Base-by-base conservation (phyloP, 35 echinoderm and acorn worm genomes). In the Holothuria glaberrima region DNA sequence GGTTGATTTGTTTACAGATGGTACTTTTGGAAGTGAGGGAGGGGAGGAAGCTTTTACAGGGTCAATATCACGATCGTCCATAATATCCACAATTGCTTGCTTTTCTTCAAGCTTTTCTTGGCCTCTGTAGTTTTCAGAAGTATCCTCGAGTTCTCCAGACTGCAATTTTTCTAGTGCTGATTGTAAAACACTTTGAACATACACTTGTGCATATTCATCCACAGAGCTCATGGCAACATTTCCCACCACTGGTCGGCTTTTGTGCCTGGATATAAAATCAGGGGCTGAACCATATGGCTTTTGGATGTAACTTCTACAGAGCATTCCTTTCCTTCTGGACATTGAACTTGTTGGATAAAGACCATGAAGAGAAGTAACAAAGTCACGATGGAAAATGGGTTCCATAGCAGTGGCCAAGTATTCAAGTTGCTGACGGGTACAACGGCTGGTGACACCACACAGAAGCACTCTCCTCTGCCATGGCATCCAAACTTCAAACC, bases 331-430 rank as follows among this genome's bases (percentile, higher is more conserved):
- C 54, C 68, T 30, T 88, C 72, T 66, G 86, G 27, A 76, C 54
- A 80, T 71, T 6, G 29, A 58, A 3, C 54, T 63, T 10, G 90
- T 83, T 84, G 93, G 93, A 89, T 95, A 99, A 18, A 66, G 66
- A n/a, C 94, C 97, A 72, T 58, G 87, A 9, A 93, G 77, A 6
- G 97, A 85, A 12, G 86, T 89, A 33, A 59, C 48, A 71, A 95
- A 99, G 60, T 99, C 97, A 54, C 97, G 71, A 75, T 99, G 97
- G 57, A 99, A 99, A 9, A 99, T 91, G 58, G 97, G 97, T 84
- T 99, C 97, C 45, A 99, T 61, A 16, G 91, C 97, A 65, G 97
- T 99, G 20, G 93, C 85, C 22, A 99, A 52, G 80, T 93, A 99
- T 90, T 95, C 93, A 58, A 99, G 71, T 45, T 95, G 97, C 21